Percentiles rank a stretch among this genome's conserved stretches.
Evolutionary conservation across 2,113 vertebrate genomes (phyloP).

Genomic region (Panthera uncia): DNA sequence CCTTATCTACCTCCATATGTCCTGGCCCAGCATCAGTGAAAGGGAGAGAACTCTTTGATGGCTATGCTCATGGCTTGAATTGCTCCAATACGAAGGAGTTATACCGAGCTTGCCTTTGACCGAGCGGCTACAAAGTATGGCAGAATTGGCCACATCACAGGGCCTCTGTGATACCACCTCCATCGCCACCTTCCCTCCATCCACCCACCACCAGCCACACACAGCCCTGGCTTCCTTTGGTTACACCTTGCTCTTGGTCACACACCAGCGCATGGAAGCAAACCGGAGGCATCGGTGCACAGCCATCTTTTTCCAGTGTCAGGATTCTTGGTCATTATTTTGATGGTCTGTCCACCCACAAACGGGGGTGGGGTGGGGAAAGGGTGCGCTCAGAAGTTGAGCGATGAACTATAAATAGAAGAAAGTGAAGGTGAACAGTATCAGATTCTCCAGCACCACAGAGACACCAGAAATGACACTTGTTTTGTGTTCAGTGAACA

Average conservation of each 20-base stretch:
- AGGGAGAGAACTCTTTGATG: neutral
- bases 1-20: neutral
- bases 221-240: neutral
- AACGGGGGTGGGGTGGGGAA: neutral
- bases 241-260: neutral
- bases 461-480: neutral
- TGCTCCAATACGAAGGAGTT: too few species aligned
- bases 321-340: neutral
- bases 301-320: neutral
- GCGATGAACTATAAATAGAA: neutral
- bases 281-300: neutral
- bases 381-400: neutral
- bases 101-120: neutral
- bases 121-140: neutral
- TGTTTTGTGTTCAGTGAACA: neutral
- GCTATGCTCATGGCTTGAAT: neutral
- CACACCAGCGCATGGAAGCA: neutral
- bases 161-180: neutral
- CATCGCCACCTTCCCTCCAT: neutral
- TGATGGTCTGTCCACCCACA: neutral
- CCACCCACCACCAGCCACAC: neutral
- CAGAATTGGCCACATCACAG: neutral
- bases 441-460: neutral
- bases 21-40: neutral
- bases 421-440: neutral